Conservation (phyloP, 2,888 invertebrate genomes). For the Anagyrus pseudococci region DNA sequence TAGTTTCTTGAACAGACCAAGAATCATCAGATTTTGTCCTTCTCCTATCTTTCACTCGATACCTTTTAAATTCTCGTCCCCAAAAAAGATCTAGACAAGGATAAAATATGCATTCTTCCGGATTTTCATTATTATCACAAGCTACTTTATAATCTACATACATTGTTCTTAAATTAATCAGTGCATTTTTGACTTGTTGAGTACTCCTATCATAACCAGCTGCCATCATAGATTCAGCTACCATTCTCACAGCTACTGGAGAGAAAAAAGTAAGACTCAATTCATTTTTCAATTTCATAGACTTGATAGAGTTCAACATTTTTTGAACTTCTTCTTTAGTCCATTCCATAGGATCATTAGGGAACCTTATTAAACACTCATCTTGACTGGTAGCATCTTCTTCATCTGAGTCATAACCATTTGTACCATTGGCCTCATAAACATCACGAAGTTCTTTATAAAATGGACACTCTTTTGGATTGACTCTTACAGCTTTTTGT, state of each 20-base stretch:
- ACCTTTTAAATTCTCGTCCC: slow-evolving; percentile 41
- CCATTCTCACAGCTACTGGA: slow-evolving; percentile 39
- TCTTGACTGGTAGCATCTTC: slow-evolving; percentile 32
- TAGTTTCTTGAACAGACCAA: slow-evolving; percentile 45
- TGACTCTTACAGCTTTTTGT: slow-evolving; percentile 26
- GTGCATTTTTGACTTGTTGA: slow-evolving; percentile 42
- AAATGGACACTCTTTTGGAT: slow-evolving; percentile 39
- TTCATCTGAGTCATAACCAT: slow-evolving; percentile 31
- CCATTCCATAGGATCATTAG: slow-evolving; percentile 37
- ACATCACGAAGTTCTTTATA: slow-evolving; percentile 41
- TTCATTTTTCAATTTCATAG: slow-evolving; percentile 40
- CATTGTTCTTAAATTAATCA: slow-evolving; percentile 41
- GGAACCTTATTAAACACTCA: slow-evolving; percentile 32
- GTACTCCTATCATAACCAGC: slow-evolving; percentile 39
- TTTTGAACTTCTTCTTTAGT: slow-evolving; percentile 42
- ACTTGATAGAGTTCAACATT: slow-evolving; percentile 42
- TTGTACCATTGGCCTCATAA: slow-evolving; percentile 31
- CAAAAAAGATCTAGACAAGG: slow-evolving; percentile 42
- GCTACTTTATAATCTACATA: slow-evolving; percentile 43
- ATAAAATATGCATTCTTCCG: slow-evolving; percentile 38
- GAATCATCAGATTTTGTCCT: slow-evolving; percentile 38
- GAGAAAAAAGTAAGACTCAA: slow-evolving; percentile 40
- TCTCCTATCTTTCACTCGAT: slow-evolving; percentile 34
- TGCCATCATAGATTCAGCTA: slow-evolving; percentile 39
- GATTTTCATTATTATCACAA: slow-evolving; percentile 34